Conservation (phyloP, 2,113 vertebrate species). For the Pholis gunnellus region DNA sequence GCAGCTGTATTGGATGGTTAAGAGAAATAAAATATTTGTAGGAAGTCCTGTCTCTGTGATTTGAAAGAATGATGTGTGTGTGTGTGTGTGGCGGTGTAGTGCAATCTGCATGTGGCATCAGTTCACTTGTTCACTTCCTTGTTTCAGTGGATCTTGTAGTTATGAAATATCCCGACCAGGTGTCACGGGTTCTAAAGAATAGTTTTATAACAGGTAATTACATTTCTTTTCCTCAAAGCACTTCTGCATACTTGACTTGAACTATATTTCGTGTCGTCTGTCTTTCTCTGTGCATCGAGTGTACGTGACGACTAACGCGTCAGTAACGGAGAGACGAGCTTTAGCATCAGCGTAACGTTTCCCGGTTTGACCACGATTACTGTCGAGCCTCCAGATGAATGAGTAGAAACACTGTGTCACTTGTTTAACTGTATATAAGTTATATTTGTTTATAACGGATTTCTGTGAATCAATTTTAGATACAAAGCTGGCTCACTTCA, state of each 20-base stretch:
- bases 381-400: too few species aligned
- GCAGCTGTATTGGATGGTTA: constrained; percentile 38
- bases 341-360: too few species aligned
- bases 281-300: too few species aligned
- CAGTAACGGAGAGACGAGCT: not conserved
- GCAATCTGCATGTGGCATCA: too few species aligned
- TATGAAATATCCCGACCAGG: not conserved
- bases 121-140: too few species aligned
- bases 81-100: too few species aligned
- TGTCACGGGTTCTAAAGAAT: constrained; percentile 31
- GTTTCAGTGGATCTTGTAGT: constrained; percentile 1
- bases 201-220: constrained; percentile 43
- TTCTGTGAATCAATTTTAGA: not conserved
- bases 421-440: not conserved
- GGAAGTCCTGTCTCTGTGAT: constrained; percentile 30
- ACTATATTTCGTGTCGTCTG: too few species aligned
- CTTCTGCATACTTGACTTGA: too few species aligned
- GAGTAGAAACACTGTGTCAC: too few species aligned
- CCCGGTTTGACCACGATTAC: too few species aligned
- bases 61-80: not conserved
- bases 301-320: too few species aligned
- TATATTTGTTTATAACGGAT: not conserved
- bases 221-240: not conserved
- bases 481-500: not conserved
- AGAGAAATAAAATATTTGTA: constrained; percentile 55